Percentiles rank a stretch among this genome's conserved stretches.
These are phyloP conservation scores for Timandra comae DNA, from an alignment of 2,888 invertebrate species.

Conservation along the genomic window DNA sequence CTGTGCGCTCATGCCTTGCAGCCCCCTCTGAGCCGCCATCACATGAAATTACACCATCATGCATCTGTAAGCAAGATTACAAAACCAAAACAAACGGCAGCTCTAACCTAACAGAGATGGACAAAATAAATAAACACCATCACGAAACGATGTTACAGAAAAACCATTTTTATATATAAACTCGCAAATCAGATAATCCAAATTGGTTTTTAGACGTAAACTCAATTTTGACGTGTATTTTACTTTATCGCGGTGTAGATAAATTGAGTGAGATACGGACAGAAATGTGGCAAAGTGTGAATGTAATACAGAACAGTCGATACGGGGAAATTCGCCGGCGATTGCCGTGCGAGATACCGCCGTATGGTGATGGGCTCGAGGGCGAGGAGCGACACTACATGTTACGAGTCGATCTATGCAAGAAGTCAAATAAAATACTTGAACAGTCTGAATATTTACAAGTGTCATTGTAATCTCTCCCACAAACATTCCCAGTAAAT, in stretches of 20 bases:
- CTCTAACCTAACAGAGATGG: constrained; percentile 6
- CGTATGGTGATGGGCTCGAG: too few species aligned
- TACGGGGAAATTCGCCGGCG: constrained; percentile 17
- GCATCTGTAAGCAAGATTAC: background rate
- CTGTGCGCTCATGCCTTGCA: too few species aligned
- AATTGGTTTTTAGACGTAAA: constrained; percentile 73
- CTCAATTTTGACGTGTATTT: constrained; percentile 71
- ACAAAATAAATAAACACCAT: constrained; percentile 29
- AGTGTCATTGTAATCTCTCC: too few species aligned
- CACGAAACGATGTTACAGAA: constrained; percentile 26
- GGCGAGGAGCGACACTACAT: too few species aligned
- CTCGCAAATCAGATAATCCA: constrained; percentile 71
- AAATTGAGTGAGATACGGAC: constrained; percentile 64
- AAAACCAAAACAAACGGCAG: too few species aligned
- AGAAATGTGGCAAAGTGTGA: constrained; percentile 40
- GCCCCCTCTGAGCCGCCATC: too few species aligned
- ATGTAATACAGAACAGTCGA: constrained; percentile 17
- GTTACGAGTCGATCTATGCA: too few species aligned
- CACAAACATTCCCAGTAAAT: too few species aligned
- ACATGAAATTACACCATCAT: constrained; percentile 3
- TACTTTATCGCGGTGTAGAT: constrained; percentile 64
- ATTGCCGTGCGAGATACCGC: constrained; percentile 15
- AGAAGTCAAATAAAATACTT: too few species aligned
- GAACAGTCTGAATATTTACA: too few species aligned
- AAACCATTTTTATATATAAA: constrained; percentile 53